Conservation (phyloP, 2,797 vertebrate genomes). For the Ibycter americanus region DNA sequence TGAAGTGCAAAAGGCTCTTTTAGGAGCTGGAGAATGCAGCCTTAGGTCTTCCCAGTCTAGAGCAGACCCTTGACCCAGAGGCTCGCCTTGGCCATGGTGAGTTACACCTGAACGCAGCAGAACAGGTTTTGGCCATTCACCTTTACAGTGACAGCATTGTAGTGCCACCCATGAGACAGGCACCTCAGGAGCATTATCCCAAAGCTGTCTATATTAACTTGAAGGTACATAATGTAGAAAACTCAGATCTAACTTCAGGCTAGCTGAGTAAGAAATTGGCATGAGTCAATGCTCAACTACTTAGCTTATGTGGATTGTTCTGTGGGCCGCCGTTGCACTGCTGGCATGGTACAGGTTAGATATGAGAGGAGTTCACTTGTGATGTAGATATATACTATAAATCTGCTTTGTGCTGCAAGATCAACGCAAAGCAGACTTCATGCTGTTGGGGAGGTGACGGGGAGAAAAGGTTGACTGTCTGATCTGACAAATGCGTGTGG, state of each 20-base stretch:
- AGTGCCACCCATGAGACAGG: not conserved
- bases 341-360: not conserved
- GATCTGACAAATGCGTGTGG: not conserved
- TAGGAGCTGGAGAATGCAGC: not conserved
- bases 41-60: not conserved
- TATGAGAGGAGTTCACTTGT: not conserved
- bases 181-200: not conserved
- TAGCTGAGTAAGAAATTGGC: not conserved
- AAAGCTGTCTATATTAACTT: not conserved
- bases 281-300: rapidly evolving
- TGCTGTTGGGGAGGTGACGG: not conserved
- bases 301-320: not conserved
- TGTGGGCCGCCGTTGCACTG: not conserved
- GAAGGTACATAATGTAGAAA: not conserved
- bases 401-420: conserved; percentile 15
- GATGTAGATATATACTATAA: not conserved
- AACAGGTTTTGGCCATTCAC: not conserved
- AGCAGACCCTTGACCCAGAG: not conserved
- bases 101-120: not conserved
- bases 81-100: rapidly evolving
- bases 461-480: conserved; percentile 44
- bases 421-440: not conserved
- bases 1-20: not conserved
- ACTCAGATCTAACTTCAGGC: not conserved
- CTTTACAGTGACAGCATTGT: not conserved